Base-by-base conservation (phyloP, 2,888 invertebrate genomes). In the Sabellastarte sp. region DNA sequence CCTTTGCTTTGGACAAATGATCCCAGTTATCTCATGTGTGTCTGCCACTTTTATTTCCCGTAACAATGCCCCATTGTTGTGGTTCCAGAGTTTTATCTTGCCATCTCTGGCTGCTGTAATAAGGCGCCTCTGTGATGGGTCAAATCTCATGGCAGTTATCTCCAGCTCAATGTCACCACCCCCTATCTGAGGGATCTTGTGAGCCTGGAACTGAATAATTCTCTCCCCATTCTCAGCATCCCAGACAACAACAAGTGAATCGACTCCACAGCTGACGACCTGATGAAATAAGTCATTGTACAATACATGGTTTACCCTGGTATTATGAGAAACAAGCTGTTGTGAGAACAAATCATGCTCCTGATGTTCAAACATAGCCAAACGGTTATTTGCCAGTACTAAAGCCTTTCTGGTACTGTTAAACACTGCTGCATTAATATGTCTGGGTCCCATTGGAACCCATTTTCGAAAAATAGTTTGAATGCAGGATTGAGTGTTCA, bases 191-290 rank as follows among this genome's bases (percentile, higher is more conserved):
- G 50, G 53, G 3, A 57, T 30, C 20, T 52, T 62, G n/a, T 63
- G 63, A 1, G 58, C 64, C 10, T 10, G 26, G 33, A 91, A 88
- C 72, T 90, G 87, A 62, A 88, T 87, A 76, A 90, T 88, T 59
- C 90, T 87, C 63, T 73, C 64, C 2, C 92, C 91, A 56, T 87
- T 88, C 83, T 88, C 87, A 0, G 91, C 89, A 80, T 93, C 89
- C 93, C 93, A 93, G 31, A 90, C 89, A 72, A 91, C 90, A 64
- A 93, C 91, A 68, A 88, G 89, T 69, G 92, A 92, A 77, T 92
- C 92, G 79, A 89, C 85, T 60, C 92, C 91, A 61, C 90, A 90
- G 0, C 91, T 90, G 63, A 93, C 87, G 68, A 93, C 76, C 84
- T 85, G 70, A 55, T 89, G 88, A 57, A 68, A 68, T 26, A 63